phyloP scores from a whole-genome alignment of 2,113 vertebrate species.

The Chlorodrepanis virens region DNA sequence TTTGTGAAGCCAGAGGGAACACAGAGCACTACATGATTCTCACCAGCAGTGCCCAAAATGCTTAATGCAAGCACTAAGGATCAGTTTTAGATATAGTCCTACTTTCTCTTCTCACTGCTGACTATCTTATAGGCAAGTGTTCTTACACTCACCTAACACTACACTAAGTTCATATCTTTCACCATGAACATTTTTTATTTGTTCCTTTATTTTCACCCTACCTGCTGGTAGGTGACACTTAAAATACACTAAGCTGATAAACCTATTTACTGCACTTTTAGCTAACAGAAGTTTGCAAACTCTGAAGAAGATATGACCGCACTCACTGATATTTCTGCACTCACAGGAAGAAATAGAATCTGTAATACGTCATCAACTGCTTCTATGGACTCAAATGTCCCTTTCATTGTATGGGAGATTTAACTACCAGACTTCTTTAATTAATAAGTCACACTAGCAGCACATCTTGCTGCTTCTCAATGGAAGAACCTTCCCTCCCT shows the following conservation, averaged over 20 bases:
- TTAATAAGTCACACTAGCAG: neutral
- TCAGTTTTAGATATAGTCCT: neutral
- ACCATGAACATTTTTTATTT: neutral
- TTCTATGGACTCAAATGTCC: neutral
- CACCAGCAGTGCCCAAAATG: neutral
- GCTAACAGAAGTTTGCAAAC: neutral
- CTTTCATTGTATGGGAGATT: neutral
- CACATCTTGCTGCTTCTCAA: neutral
- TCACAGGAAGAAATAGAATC: constrained; percentile 20
- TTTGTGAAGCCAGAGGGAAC: neutral
- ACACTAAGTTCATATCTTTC: neutral
- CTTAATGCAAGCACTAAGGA: neutral
- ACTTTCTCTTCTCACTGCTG: neutral
- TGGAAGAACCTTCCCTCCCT: neutral
- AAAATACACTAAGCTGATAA: neutral
- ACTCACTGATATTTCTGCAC: neutral
- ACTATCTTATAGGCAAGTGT: neutral
- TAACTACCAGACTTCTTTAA: neutral
- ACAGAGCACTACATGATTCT: neutral
- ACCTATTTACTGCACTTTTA: neutral
- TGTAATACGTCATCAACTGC: neutral
- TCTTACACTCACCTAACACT: neutral
- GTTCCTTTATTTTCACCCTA: neutral
- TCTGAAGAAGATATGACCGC: neutral
- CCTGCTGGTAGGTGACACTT: neutral